Base-by-base conservation (phyloP, 1,140 invertebrate genomes). In the Alviniconcha marisindica region DNA sequence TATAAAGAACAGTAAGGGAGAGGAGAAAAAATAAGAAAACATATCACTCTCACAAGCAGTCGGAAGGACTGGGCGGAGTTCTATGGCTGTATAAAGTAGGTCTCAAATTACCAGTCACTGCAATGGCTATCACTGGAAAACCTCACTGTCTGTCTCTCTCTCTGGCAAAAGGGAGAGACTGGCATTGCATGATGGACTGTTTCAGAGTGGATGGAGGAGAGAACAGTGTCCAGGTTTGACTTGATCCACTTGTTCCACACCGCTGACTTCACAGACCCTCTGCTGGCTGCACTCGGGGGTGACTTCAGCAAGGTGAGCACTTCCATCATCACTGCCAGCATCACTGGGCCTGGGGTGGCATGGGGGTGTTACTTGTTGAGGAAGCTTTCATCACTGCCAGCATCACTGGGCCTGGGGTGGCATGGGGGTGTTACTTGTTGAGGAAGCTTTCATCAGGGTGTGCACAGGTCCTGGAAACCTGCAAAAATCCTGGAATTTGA, bases 211-310 rank as follows among this genome's bases (percentile, higher is more conserved):
- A 83, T 91, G 56, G 87, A 91, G 77, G 81, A 79, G 21, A 33
- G 84, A n/a, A 56, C 81, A 5, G 60, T 83, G 18, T 74, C 81
- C 33, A 77, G 81, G 33, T 38, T 91, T n/a, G 83, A 82, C 28
- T 89, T 89, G 1, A 84, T 84, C 38, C 88, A 89, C 71, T 83
- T 92, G 81, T 91, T 92, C 78, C 90, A 92, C 83, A 86, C 88
- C 40, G 87, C 87, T 24, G 84, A 85, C 31, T 92, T 85, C 83
- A 88, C 90, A 36, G 90, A 92, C 33, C 63, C 60, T 14, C 36
- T 91, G 1, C 83, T 91, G 21, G 40, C 87, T 51, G 54, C 78
- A 15, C 85, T 92, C 24, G 91, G 91, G 21, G 91, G 91, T 51
- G 87, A 91, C 31, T 91, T 92, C 60, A 85, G 81, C 38, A 91